Evolutionary conservation across 2,113 vertebrate species (phyloP), one percentile per base, ranked within the genome.

Genomic region (Labeo rohita): DNA sequence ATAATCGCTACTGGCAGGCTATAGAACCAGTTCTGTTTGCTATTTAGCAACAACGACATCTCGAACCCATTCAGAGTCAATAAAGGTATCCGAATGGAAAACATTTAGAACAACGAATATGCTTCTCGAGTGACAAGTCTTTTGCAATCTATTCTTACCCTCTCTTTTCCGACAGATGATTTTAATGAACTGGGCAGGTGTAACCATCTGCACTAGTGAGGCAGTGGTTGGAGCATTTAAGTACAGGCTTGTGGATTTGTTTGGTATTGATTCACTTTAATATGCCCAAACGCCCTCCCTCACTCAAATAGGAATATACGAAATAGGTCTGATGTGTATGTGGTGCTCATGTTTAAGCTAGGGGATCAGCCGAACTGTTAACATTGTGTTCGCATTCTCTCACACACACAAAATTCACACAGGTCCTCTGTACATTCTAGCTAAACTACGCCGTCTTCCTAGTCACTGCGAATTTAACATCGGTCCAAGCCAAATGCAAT

Each of bases 351-450:
- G 34, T 72, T 63, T 50, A 61, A 68, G 54, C 63, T 59, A 76
- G 61, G 49, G 43, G 65, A 8, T 83, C 15, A 70, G 70, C 43
- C 56, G 45, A 45, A 61, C 36, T 34, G 59, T 85, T 16, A 50
- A 82, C 72, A 78, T 83, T 83, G 68, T 75, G 72, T 61, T 39
- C 87, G 66, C 79, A 45, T 47, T 39, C 56, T 21, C 87, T 34
- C 86, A 49, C 85, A 15, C 70, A 63, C 45, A 47, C 52, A 83
- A 1, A 79, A 70, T 45, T 47, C 87, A 83, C 52, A 83, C 83
- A 82, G 88, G 86, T 89, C 88, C 88, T 85, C 49, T 80, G 18
- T 74, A 49, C 21, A 70, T 74, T 77, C 73, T 9, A 83, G 23
- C 52, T 50, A 23, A 50, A 63, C 47, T 70, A 54, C 5, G 36